Evolutionary conservation across 2,888 invertebrate species (phyloP), one percentile per base, ranked within the genome.

Genomic region (Caenorhabditis zanzibari): DNA sequence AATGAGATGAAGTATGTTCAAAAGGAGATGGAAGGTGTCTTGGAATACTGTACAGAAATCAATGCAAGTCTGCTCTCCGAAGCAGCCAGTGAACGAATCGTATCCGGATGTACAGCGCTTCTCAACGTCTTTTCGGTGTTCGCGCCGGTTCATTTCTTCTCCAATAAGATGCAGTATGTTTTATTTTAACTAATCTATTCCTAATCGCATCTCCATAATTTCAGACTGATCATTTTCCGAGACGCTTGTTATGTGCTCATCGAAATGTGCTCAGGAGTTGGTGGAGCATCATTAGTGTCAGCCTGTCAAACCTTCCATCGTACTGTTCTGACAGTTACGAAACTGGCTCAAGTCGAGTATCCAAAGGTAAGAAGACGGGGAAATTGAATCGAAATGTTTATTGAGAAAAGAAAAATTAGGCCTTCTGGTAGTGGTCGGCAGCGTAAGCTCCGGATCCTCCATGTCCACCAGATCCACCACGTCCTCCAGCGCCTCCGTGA

Each of bases 101-200:
- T 91, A 12, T 87, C 88, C 44, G 91, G 90, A 22, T 91, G 90
- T 81, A 85, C 90, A 5, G 85, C 90, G 7, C 80, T 91, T 12
- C 77, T 91, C 76, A 90, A 91, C 63, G 90, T 89, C 12, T 79
- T 91, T n/a, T 83, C 88, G 4, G 66, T 89, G 28, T 89, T 89
- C 73, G 85, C 90, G 3, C 91, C 91, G 0, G 84, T 91, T 14
- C 86, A 88, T 16, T 91, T 91, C 75, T 85, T 91, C 77, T 82
- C 88, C 0, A 75, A 54, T 19, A 47, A 59, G 22, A 81, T 69
- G 66, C 84, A 84, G 83, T 83, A 38, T 49, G 82, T 59, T 47
- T 4, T 14, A 6, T 61, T 14, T 1, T 32, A 28, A n/a, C 41
- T 2, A 56, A 19, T 24, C 16, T 12, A 14, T 22, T 26, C 16